phyloP scores from a whole-genome alignment of 2,888 invertebrate genomes.

The Archips crataeganus region DNA sequence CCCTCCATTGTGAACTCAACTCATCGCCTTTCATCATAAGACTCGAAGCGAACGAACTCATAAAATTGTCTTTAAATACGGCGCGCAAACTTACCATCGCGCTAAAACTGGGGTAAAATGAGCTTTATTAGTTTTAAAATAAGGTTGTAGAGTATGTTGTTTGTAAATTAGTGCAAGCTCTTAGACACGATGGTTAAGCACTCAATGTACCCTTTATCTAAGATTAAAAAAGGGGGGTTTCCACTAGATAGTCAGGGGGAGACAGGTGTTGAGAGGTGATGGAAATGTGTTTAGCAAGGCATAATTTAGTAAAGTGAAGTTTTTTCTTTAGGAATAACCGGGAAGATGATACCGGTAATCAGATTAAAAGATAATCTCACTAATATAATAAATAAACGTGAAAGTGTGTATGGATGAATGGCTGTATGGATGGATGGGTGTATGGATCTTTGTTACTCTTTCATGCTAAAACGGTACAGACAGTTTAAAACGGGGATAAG shows the following conservation, averaged over 20 bases:
- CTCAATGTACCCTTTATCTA: constrained; percentile 83
- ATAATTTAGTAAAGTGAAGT: constrained; percentile 27
- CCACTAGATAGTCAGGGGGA: constrained; percentile 53
- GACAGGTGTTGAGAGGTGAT: constrained; percentile 55
- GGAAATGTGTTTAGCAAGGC: constrained; percentile 36
- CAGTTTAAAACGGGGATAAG: too few species aligned
- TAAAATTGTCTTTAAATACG: constrained; percentile 53
- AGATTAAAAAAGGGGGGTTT: constrained; percentile 79
- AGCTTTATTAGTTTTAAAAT: constrained; percentile 30
- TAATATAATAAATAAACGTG: too few species aligned
- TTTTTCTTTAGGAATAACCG: background rate
- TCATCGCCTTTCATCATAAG: constrained; percentile 40
- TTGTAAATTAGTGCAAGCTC: constrained; percentile 50
- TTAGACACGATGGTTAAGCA: constrained; percentile 75
- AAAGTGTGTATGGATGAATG: too few species aligned
- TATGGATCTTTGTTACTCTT: too few species aligned
- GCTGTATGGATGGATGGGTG: too few species aligned
- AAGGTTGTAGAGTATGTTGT: constrained; percentile 40
- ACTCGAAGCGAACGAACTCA: constrained; percentile 35
- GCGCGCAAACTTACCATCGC: constrained; percentile 49
- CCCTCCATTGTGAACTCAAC: constrained; percentile 47
- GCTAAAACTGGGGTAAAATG: constrained; percentile 23
- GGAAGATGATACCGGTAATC: background rate
- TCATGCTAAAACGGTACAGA: too few species aligned
- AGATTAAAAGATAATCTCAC: background rate